These are phyloP conservation scores for Psilopogon haemacephalus DNA, from an alignment of 2,113 vertebrate genomes.

Conservation along the genomic window DNA sequence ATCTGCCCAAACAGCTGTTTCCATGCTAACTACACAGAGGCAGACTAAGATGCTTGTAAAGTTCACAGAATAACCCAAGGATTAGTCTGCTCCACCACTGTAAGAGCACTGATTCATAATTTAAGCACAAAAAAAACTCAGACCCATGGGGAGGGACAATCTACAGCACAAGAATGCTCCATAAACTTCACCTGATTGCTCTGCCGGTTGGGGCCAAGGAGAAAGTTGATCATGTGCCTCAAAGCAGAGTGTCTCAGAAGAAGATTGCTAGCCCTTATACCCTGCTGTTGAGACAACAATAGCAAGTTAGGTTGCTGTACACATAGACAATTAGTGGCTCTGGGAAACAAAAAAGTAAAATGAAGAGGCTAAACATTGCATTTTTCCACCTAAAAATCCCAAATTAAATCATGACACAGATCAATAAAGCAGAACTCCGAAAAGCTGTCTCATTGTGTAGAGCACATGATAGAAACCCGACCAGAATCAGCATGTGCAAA, in stretches of 20 bases:
- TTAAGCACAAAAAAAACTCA: neutral
- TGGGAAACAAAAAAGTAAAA: neutral
- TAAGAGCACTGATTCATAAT: neutral
- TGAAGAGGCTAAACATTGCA: neutral
- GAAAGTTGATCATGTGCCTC: constrained; percentile 91
- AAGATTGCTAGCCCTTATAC: constrained; percentile 86
- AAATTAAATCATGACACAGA: rapidly evolving
- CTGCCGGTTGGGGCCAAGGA: constrained; percentile 88
- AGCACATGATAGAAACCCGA: neutral
- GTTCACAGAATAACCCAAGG: neutral
- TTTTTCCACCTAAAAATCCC: neutral
- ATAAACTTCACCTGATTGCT: constrained; percentile 86
- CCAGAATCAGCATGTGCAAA: neutral
- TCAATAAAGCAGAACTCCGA: neutral
- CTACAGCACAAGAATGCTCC: neutral
- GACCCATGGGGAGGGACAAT: neutral
- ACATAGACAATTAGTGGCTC: neutral
- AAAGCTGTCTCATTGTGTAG: neutral
- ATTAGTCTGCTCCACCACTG: neutral
- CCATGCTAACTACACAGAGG: rapidly evolving
- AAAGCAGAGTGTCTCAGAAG: constrained; percentile 91
- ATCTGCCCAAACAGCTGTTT: neutral
- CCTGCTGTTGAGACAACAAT: constrained; percentile 76
- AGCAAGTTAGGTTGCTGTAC: neutral
- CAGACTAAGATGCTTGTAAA: neutral